Conservation (phyloP, 1,140 invertebrate species). For the Camponotus vicinus region DNA sequence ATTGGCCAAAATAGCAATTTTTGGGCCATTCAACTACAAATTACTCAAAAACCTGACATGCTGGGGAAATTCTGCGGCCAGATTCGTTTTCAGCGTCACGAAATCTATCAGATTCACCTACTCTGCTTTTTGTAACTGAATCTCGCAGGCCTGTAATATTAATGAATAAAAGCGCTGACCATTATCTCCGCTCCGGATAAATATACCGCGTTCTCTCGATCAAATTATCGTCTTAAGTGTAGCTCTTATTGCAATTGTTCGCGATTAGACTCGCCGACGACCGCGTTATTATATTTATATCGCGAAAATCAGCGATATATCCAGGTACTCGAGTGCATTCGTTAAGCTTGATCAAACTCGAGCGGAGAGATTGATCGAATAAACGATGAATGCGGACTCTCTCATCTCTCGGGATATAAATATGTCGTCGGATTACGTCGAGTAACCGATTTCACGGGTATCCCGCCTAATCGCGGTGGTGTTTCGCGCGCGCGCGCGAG, state of each 20-base stretch:
- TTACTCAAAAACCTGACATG: no score
- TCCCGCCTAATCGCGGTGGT: slow-evolving; percentile 69
- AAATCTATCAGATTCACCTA: no score
- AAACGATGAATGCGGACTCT: slow-evolving; percentile 23
- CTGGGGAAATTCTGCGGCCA: no score
- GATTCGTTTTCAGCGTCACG: no score
- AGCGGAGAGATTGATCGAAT: slow-evolving; percentile 35
- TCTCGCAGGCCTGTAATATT: not conserved
- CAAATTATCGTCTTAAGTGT: not conserved
- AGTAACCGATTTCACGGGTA: slow-evolving; percentile 72
- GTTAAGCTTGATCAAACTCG: slow-evolving; percentile 24
- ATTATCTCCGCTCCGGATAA: not conserved
- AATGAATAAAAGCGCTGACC: not conserved
- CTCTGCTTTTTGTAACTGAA: no score
- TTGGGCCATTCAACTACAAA: no score
- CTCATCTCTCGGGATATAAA: slow-evolving; percentile 61
- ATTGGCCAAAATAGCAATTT: no score
- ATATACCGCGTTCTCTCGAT: not conserved
- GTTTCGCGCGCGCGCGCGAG: slow-evolving; percentile 66
- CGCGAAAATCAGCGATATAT: not conserved
- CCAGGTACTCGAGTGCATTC: not conserved
- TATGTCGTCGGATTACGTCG: slow-evolving; percentile 72
- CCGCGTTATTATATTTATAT: no score
- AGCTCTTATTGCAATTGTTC: not conserved
- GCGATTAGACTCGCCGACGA: no score